phyloP scores from a whole-genome alignment of 2,113 vertebrate genomes.

The Muscicapa adusta region DNA sequence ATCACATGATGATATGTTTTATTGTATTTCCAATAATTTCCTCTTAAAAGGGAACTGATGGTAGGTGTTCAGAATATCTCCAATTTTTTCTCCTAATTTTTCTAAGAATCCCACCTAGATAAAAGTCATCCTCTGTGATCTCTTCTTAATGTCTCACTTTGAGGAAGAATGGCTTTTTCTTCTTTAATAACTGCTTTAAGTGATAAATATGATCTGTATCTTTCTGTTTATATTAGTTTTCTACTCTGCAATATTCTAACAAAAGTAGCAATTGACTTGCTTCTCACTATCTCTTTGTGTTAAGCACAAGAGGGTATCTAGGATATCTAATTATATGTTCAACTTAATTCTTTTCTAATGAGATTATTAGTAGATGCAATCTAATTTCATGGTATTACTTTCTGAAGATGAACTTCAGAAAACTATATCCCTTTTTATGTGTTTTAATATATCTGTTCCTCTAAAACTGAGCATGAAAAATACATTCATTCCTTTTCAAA shows the following conservation, averaged over 20 bases:
- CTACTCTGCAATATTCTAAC: not conserved
- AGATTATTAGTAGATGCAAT: not conserved
- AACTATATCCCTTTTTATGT: not conserved
- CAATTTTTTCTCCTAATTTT: not conserved
- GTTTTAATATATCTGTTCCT: not conserved
- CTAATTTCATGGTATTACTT: not conserved
- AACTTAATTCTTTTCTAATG: not conserved
- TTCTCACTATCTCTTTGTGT: not conserved
- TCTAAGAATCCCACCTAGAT: not conserved
- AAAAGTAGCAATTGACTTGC: not conserved
- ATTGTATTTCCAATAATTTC: not conserved
- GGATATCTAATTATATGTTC: not conserved
- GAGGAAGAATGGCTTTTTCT: not conserved
- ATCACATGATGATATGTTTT: not conserved
- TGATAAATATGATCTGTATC: not conserved
- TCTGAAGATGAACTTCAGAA: not conserved
- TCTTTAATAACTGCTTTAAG: not conserved
- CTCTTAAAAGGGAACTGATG: not conserved
- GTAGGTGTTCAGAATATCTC: not conserved
- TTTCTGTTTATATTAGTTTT: not conserved
- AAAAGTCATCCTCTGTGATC: not conserved
- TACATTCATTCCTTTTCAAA: not conserved
- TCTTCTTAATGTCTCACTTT: not conserved
- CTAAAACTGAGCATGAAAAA: not conserved
- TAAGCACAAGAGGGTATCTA: not conserved